Evolutionary conservation across 2,888 invertebrate species (phyloP), one percentile per base, ranked within the genome.

Genomic region (Toxonevra muliebris): DNA sequence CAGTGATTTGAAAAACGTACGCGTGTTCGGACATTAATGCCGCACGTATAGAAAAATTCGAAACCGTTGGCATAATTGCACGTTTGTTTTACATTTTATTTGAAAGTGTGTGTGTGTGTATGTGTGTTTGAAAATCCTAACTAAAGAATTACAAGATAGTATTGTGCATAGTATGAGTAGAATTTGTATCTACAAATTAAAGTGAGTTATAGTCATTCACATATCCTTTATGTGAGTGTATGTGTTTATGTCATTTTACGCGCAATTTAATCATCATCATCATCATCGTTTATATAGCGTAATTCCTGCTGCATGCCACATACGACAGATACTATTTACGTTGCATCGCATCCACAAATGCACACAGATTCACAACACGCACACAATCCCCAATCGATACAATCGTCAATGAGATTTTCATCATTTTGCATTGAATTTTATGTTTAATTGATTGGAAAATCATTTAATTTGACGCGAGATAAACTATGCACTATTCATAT

Each of bases 1-100:
- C 77, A 82, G 82, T 82, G 78, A 76, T 76, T 76, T 73, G 76
- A 71, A 74, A 76, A 76, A 72, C 79, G 81, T 78, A 74, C 72
- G 71, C 77, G 76, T 73, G 74, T 77, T 70, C 63, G 53, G 50
- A 61, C 48, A 48, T 15, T n/a, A 48, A 48, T 48, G 13, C 48
- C 13, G 48, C 48, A 15, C 13, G 48, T 13, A n/a, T 8, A 10
- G 15, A 48, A 48, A n/a, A 48, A 48, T 48, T n/a, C 48, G 48
- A 5, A 11, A 15, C 48, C 15, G 48, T 11, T 48, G 48, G 48
- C 48, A 15, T 11, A n/a, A n/a, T n/a, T 11, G n/a, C 13, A 15
- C 48, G 13, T 10, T 13, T 48, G 11, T 13, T 15, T 48, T 54
- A 19, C 10, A 20, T 54, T 10, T 2, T 7, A 19, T 54, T 30